phyloP scores from a whole-genome alignment of 2,113 vertebrate species.

The Deroptyus accipitrinus region DNA sequence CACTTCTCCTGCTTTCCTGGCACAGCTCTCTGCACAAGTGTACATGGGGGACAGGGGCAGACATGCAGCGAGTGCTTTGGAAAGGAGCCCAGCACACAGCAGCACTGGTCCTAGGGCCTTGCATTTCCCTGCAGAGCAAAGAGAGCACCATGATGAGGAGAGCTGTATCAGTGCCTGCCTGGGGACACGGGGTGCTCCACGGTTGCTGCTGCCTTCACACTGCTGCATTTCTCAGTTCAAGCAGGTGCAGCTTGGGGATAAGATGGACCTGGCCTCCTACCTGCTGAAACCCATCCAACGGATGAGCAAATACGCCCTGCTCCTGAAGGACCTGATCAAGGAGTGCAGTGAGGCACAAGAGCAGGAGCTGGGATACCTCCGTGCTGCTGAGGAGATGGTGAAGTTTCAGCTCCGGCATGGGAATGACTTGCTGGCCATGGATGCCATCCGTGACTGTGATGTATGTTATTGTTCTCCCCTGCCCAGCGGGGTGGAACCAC shows the following conservation, averaged over 20 bases:
- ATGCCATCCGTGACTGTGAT: conserved; percentile 93
- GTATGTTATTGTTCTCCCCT: conserved; percentile 71
- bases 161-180: background rate
- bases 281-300: conserved; percentile 95
- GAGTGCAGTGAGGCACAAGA: conserved; percentile 85
- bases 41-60: background rate
- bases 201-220: background rate
- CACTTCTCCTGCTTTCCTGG: background rate
- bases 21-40: background rate
- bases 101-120: background rate
- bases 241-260: conserved; percentile 89
- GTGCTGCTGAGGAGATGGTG: conserved; percentile 89
- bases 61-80: background rate
- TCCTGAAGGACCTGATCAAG: conserved; percentile 93
- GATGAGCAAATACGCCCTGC: conserved; percentile 94
- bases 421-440: conserved; percentile 96
- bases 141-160: background rate
- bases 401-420: conserved; percentile 95
- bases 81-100: background rate
- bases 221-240: conserved; percentile 78
- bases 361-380: conserved; percentile 87
- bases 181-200: accelerated
- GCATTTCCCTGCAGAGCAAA: accelerated
- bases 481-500: background rate
- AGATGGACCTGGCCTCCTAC: conserved; percentile 95